Conservation (phyloP, 2,888 invertebrate species). For the Oligia strigilis region DNA sequence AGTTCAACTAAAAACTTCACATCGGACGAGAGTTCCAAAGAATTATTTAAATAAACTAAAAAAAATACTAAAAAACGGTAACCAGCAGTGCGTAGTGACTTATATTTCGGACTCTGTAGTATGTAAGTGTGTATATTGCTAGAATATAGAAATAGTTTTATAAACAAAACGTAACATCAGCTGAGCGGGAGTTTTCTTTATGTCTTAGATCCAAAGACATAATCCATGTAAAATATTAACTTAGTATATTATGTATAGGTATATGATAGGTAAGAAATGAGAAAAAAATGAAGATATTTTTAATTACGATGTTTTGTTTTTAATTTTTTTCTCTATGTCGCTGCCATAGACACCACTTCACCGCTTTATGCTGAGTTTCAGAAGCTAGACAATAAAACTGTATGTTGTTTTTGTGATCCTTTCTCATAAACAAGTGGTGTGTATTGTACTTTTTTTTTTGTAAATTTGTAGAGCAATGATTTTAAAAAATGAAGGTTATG, state of each 20-base stretch:
- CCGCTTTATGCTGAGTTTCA: slow-evolving; percentile 63
- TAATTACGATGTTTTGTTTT: slow-evolving; percentile 74
- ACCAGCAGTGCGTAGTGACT: slow-evolving; percentile 82
- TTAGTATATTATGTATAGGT: slow-evolving; percentile 74
- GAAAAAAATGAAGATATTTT: slow-evolving; percentile 84
- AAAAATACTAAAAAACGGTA: slow-evolving; percentile 46
- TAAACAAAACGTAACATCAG: slow-evolving; percentile 67
- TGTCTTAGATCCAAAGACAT: slow-evolving; percentile 69
- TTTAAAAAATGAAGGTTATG: slow-evolving; percentile 26
- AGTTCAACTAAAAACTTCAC: slow-evolving; percentile 48
- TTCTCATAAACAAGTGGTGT: slow-evolving; percentile 57
- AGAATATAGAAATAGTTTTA: slow-evolving; percentile 81
- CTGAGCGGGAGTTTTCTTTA: slow-evolving; percentile 56
- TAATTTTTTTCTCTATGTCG: slow-evolving; percentile 73
- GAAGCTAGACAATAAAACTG: slow-evolving; percentile 68
- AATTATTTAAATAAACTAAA: slow-evolving; percentile 64
- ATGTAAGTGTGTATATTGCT: slow-evolving; percentile 82
- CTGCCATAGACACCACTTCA: slow-evolving; percentile 79
- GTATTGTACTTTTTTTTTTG: slow-evolving; percentile 42
- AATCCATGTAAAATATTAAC: slow-evolving; percentile 85
- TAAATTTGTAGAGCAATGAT: slow-evolving; percentile 57
- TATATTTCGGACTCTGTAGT: slow-evolving; percentile 77
- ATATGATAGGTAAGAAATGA: slow-evolving; percentile 79
- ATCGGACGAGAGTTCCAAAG: slow-evolving; percentile 67
- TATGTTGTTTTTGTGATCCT: slow-evolving; percentile 53